These are phyloP conservation scores for human (Homo sapiens) DNA, from an alignment of 2,113 vertebrate species.

Conservation along the genomic window DNA sequence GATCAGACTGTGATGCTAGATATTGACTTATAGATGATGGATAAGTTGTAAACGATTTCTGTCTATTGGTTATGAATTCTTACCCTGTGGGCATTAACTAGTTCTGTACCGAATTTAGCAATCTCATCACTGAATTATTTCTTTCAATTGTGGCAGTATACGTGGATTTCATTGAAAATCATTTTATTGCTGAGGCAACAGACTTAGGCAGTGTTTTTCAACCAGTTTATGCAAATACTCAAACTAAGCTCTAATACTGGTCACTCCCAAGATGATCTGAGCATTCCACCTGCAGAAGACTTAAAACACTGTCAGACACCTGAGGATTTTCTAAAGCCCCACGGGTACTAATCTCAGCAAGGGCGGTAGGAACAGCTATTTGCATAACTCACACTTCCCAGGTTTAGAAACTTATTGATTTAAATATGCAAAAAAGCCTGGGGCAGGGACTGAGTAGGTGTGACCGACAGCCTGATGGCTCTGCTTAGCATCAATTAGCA, in stretches of 20 bases:
- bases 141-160: neutral
- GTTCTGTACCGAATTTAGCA: neutral
- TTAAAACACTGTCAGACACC: neutral
- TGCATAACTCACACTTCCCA: constrained; percentile 55
- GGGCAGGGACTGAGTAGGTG: constrained; percentile 76
- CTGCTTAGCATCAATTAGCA: constrained; percentile 75
- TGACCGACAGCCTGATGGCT: constrained; percentile 68
- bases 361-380: constrained; percentile 48
- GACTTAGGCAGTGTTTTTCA: constrained; percentile 2
- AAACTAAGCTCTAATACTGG: constrained; percentile 7
- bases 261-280: neutral
- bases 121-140: neutral
- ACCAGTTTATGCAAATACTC: constrained; percentile 27
- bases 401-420: constrained; percentile 71
- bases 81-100: neutral
- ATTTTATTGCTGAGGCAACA: neutral
- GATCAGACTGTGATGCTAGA: neutral
- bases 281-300: neutral
- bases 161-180: neutral
- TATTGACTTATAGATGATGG: neutral
- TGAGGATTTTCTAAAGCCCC: neutral
- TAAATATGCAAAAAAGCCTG: constrained; percentile 76
- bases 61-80: neutral
- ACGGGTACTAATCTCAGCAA: neutral
- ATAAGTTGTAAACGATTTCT: neutral